Evolutionary conservation across 2,888 invertebrate genomes (phyloP), one percentile per base, ranked within the genome.

Genomic region (Euphydryas editha): DNA sequence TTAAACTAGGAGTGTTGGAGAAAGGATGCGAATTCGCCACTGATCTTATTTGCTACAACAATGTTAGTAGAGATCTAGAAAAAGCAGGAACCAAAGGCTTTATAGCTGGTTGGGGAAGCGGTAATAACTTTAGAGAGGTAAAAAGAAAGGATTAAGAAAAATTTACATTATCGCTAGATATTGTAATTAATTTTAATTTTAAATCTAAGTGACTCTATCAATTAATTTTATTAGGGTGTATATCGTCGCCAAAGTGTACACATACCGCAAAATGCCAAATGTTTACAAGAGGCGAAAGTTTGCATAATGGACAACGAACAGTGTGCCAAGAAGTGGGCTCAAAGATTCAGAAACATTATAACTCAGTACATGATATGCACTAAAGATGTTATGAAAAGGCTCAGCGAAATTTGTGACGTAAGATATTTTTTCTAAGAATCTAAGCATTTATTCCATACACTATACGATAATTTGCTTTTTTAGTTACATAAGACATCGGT

Each of bases 61-160:
- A 92, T 72, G 72, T 91, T 15, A 92, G 91, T 59, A 77, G 88
- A 30, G 90, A 90, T 2, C 72, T 92, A 60, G 92, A 92, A 68
- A 88, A 89, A 44, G 81, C 91, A 36, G 90, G 90, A 0, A 90
- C 90, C 0, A 92, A 90, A 62, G 92, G 87, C 10, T 87, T 73
- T 63, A 90, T 92, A 11, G 83, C 86, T 70, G 92, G 92, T 1
- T 92, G 92, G 92, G 92, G 92, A n/a, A 92, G 91, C 49, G 86
- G 86, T 1, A 89, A 82, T 67, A 88, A 85, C 65, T 92, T 92
- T 62, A 88, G 92, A 76, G 92, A 92, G 85, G 92, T 90, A 78
- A 54, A 61, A 20, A 2, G 4, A 11, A 3, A n/a, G 15, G 5
- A 15, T 15, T n/a, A 44, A 44, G n/a, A 42, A 39, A 39, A 36